These are phyloP conservation scores for Charadrius vociferus DNA, from an alignment of 2,113 vertebrate species.

Conservation along the genomic window DNA sequence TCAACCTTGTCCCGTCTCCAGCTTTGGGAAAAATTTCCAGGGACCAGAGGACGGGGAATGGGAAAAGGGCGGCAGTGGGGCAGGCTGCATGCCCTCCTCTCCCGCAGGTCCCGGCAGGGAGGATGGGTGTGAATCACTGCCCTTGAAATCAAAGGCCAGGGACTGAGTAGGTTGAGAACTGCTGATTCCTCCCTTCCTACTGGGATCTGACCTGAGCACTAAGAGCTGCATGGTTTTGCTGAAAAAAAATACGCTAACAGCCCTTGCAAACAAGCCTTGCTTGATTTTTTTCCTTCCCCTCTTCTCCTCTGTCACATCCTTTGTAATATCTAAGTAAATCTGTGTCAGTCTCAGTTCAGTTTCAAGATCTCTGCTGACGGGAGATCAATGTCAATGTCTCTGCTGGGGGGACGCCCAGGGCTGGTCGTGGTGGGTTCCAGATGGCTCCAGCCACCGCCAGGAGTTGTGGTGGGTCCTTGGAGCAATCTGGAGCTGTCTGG, in stretches of 20 bases:
- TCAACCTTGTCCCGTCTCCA: neutral
- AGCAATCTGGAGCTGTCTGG: neutral
- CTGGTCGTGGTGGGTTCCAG: neutral
- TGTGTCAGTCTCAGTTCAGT: neutral
- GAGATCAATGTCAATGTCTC: fast-evolving
- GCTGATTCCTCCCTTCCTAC: neutral
- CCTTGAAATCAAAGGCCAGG: neutral
- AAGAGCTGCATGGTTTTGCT: neutral
- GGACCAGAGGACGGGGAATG: neutral
- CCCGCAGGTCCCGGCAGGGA: fast-evolving
- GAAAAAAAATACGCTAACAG: neutral
- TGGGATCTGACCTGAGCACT: neutral
- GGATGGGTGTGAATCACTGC: neutral
- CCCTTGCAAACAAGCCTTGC: neutral
- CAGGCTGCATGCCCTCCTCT: neutral
- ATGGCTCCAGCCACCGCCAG: neutral
- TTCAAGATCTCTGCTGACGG: neutral
- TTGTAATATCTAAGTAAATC: neutral
- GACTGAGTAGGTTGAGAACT: neutral
- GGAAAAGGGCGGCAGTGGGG: neutral
- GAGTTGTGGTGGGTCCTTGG: fast-evolving
- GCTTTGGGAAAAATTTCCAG: neutral
- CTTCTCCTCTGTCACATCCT: neutral
- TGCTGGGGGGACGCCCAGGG: neutral
- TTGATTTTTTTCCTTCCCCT: neutral